These are phyloP conservation scores for Noctilio leporinus DNA, from an alignment of 2,113 vertebrate species.

Conservation along the genomic window DNA sequence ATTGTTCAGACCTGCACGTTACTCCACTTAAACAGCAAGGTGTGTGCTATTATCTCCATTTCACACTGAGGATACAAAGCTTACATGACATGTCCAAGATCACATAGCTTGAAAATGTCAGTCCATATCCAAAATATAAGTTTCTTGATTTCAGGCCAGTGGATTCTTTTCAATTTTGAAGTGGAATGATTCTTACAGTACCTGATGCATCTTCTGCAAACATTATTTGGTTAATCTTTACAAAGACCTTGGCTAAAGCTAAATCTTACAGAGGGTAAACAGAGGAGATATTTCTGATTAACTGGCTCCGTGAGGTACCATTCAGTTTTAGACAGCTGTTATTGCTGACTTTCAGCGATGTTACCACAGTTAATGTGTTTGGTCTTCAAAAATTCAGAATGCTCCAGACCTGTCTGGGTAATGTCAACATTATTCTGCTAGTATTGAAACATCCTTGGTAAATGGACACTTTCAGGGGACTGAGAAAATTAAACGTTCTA, in stretches of 20 bases:
- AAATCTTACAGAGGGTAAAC: slow-evolving; percentile 41
- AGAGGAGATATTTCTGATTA: slow-evolving; percentile 54
- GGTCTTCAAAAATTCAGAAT: slow-evolving; percentile 51
- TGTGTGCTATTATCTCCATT: background rate
- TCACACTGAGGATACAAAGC: background rate
- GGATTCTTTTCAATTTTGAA: background rate
- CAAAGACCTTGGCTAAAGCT: slow-evolving; percentile 40
- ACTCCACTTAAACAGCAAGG: background rate
- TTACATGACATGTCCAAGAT: background rate
- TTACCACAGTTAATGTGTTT: slow-evolving; percentile 56
- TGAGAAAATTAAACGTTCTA: slow-evolving; percentile 9
- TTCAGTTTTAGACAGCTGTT: slow-evolving; percentile 48
- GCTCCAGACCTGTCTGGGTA: slow-evolving; percentile 7
- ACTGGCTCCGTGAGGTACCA: background rate
- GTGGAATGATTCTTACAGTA: slow-evolving; percentile 9
- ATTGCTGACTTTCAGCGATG: slow-evolving; percentile 40
- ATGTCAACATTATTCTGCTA: slow-evolving; percentile 49
- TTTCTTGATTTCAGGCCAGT: background rate
- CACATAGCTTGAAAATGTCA: background rate
- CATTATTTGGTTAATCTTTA: slow-evolving; percentile 64
- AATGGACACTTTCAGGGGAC: slow-evolving; percentile 25
- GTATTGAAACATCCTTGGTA: slow-evolving; percentile 6
- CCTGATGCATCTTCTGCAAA: background rate
- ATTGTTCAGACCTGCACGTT: background rate
- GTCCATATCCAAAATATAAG: background rate